Evolutionary conservation across 2,888 invertebrate species (phyloP), one percentile per base, ranked within the genome.

Genomic region (Apamea epomidion): DNA sequence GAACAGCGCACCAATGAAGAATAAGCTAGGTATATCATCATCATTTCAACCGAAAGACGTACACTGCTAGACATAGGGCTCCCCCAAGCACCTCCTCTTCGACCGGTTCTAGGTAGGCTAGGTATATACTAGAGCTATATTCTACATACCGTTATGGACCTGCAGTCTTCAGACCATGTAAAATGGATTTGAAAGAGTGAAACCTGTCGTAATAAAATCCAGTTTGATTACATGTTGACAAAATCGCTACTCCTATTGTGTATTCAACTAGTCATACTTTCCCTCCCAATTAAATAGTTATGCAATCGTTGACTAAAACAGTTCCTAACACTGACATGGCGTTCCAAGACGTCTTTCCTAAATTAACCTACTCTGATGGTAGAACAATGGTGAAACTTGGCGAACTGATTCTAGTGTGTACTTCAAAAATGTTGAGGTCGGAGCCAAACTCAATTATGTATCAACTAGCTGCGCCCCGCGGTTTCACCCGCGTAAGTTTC

Each of bases 301-400:
- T 83, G 81, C 81, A 81, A 62, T 67, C 54, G 51, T 65, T 37
- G 37, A 16, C 25, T 62, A 68, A 71, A 77, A 78, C 60, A 60
- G 58, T 73, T 65, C 25, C 32, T 64, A 42, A 32, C 16, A 60
- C 29, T 69, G 74, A 74, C 64, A 45, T 69, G 74, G 48, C 45
- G 60, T 58, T 74, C 65, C 37, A 54, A 75, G 62, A 51, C 25
- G 60, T 70, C 32, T 54, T 74, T 68, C 51, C 67, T 73, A 83
- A 80, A 73, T 80, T 84, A 76, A 78, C 72, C 76, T 76, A 76
- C 58, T 81, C 18, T 60, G 60, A 74, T 45, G 69, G 45, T 25
- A 75, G 80, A 85, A 85, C 85, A 84, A 87, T 87, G 74, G 87
- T 74, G 87, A 85, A 84, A 85, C 69, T 80, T 74, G 67, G 37